A percentile compares a stretch with the other conserved stretches of the same genome.
phyloP scores from a whole-genome alignment of 2,797 vertebrate genomes.

The Tapirus indicus region DNA sequence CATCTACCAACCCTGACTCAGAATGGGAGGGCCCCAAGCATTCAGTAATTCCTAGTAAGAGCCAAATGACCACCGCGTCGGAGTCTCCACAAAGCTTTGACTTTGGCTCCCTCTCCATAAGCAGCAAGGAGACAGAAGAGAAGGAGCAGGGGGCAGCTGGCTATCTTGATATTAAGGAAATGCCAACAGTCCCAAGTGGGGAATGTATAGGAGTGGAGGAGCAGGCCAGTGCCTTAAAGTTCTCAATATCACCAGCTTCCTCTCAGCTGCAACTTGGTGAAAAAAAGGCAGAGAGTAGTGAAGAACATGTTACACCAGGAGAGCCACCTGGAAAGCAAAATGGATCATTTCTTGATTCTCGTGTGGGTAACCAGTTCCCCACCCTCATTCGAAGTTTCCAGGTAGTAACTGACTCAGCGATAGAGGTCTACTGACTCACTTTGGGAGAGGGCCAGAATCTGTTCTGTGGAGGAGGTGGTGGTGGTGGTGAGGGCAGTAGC shows the following conservation, averaged over 20 bases:
- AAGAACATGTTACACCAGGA: conserved; percentile 78
- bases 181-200: conserved; percentile 80
- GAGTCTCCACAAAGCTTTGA: conserved; percentile 79
- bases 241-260: conserved; percentile 71
- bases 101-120: conserved; percentile 82
- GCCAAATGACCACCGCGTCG: conserved; percentile 74
- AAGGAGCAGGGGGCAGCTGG: conserved; percentile 77
- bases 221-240: conserved; percentile 72
- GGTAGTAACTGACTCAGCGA: conserved; percentile 84
- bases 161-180: conserved; percentile 77
- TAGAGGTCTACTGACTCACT: conserved; percentile 71
- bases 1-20: conserved; percentile 80
- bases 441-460: conserved; percentile 73
- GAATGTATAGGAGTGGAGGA: conserved; percentile 80
- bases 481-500: conserved; percentile 12
- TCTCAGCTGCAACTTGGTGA: conserved; percentile 76
- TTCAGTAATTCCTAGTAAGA: conserved; percentile 85
- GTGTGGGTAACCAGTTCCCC: conserved; percentile 79
- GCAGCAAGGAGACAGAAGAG: conserved; percentile 84
- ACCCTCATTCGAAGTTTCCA: conserved; percentile 90
- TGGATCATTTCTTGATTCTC: conserved; percentile 77
- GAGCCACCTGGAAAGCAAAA: conserved; percentile 82
- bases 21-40: conserved; percentile 85
- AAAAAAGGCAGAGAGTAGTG: conserved; percentile 84
- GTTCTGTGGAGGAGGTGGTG: conserved; percentile 49